Conservation (phyloP, 2,888 invertebrate species). For the Oligia latruncula region DNA sequence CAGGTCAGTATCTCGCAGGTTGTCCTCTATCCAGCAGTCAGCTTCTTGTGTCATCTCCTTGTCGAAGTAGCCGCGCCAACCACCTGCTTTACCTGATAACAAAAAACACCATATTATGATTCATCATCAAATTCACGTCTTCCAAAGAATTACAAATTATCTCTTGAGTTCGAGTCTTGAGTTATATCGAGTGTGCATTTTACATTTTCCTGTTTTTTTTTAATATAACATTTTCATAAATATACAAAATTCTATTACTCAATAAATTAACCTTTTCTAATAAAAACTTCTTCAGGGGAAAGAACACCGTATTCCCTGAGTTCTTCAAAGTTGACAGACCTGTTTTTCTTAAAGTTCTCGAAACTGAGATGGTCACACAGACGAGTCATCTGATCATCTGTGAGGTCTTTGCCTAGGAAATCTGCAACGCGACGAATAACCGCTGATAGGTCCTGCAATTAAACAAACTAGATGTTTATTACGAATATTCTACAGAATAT, state of each 20-base stretch:
- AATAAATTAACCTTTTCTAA: slow-evolving; percentile 63
- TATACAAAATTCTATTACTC: neutral
- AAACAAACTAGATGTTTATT: neutral
- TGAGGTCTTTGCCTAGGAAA: slow-evolving; percentile 89
- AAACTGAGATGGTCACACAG: slow-evolving; percentile 92
- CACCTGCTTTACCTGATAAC: slow-evolving; percentile 90
- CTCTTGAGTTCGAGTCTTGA: no score
- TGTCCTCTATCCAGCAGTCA: slow-evolving; percentile 91
- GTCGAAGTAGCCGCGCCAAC: slow-evolving; percentile 93
- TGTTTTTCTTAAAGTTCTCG: slow-evolving; percentile 93
- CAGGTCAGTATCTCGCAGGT: slow-evolving; percentile 91
- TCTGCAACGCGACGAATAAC: slow-evolving; percentile 82
- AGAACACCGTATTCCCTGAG: slow-evolving; percentile 41
- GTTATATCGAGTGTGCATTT: no score
- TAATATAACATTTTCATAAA: neutral
- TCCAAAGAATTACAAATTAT: neutral
- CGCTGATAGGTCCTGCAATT: slow-evolving; percentile 48
- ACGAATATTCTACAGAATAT: neutral
- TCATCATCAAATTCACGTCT: neutral
- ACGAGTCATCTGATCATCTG: slow-evolving; percentile 86
- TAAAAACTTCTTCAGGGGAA: slow-evolving; percentile 51
- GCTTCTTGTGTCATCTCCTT: slow-evolving; percentile 86
- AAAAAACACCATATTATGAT: neutral
- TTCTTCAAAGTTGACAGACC: slow-evolving; percentile 80
- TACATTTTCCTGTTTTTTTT: no score